Evolutionary conservation across 2,888 invertebrate species (phyloP).

Genomic region (Reticulitermes lucifugus): DNA sequence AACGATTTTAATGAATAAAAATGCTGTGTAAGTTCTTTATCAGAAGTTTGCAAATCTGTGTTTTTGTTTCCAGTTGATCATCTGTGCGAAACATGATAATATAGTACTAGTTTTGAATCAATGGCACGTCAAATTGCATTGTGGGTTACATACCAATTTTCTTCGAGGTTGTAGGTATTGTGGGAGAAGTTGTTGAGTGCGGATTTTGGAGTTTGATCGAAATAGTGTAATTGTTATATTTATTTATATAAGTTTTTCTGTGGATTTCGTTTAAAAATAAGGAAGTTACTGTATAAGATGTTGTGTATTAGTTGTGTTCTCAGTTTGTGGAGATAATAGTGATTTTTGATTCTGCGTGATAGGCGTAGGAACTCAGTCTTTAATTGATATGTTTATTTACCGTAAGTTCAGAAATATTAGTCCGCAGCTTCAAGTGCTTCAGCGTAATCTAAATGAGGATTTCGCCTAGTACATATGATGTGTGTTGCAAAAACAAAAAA

Average conservation of each 20-base stretch:
- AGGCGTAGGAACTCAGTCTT: background rate
- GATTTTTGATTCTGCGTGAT: background rate
- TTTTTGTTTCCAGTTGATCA: too few relatives aligned
- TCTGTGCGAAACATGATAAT: too few relatives aligned
- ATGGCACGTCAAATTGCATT: background rate
- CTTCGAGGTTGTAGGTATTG: background rate
- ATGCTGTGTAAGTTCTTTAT: too few relatives aligned
- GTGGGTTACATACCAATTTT: background rate
- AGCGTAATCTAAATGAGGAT: background rate
- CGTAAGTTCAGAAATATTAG: background rate
- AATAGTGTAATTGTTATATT: slow-evolving; percentile 24
- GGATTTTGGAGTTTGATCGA: background rate
- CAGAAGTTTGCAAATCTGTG: too few relatives aligned
- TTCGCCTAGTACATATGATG: too few relatives aligned
- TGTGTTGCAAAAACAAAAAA: too few relatives aligned
- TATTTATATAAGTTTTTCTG: background rate
- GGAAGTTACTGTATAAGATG: background rate
- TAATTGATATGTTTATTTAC: background rate
- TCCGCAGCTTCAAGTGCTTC: background rate
- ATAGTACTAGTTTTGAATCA: background rate
- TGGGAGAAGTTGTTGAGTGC: background rate
- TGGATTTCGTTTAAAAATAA: background rate
- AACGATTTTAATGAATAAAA: too few relatives aligned
- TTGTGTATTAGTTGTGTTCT: background rate
- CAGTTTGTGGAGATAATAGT: background rate